Evolutionary conservation across 2,888 invertebrate genomes (phyloP), one percentile per base, ranked within the genome.

Genomic region (Ariolimax columbianus): DNA sequence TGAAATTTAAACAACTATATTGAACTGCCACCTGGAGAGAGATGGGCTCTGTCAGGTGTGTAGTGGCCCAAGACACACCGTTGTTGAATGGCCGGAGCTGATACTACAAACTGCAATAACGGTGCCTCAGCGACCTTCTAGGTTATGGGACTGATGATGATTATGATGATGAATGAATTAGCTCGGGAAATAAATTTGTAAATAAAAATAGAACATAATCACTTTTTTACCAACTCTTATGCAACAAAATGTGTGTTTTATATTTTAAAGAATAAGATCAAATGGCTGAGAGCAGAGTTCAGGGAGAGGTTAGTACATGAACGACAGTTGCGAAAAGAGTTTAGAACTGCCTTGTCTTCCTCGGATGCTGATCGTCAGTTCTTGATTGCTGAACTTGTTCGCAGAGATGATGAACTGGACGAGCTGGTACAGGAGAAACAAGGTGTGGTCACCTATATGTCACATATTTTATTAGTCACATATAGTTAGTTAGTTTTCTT

Each of bases 331-430:
- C 88, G 91, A 14, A 88, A 90, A 72, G 91, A 91, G 83, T 89
- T 91, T 82, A 87, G 91, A n/a, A 90, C 91, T 36, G 91, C 91
- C 1, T 88, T 92, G 59, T 90, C 90, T 0, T 89, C 90, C 73
- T 90, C 89, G 33, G 92, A 91, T 73, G 83, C 84, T 63, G 92
- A 92, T 82, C 89, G 91, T 11, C 89, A 91, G 70, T 91, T 89
- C 81, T 87, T 92, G 38, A 83, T 92, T 33, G 84, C 88, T 40
- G 91, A 92, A 82, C 87, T 92, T 0, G 88, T 90, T 14, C 89
- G 89, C 51, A 82, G 90, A 47, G 91, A 92, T 72, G 91, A 90
- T 82, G 91, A 91, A 30, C 86, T 92, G n/a, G 92, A 92, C 85
- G 91, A 90, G 82, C 81, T 92, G 14, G 89, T 90, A 17, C 85